Conservation (phyloP, 1,140 invertebrate species). For the Eriosoma lanigerum region DNA sequence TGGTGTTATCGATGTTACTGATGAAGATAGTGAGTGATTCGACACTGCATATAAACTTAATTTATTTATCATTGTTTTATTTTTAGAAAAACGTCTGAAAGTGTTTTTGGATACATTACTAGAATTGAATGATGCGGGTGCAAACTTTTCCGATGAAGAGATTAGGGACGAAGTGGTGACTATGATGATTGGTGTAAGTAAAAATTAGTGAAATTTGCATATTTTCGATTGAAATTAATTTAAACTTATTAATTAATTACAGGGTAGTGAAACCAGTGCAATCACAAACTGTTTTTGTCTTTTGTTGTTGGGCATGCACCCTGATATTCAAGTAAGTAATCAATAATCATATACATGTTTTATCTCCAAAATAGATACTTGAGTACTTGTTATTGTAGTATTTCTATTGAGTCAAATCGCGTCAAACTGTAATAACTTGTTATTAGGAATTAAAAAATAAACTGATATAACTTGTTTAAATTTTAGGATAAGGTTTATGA, state of each 20-base stretch:
- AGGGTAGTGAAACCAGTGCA: slow-evolving; percentile 73
- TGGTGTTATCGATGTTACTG: not conserved
- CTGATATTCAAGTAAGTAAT: slow-evolving; percentile 61
- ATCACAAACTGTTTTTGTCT: slow-evolving; percentile 60
- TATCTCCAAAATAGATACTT: no score
- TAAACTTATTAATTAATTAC: slow-evolving; percentile 57
- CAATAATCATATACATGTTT: no score
- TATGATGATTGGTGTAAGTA: slow-evolving; percentile 66
- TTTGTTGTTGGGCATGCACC: slow-evolving; percentile 63
- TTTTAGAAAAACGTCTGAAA: slow-evolving; percentile 53
- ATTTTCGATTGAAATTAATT: not conserved
- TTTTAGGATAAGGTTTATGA: slow-evolving; percentile 58
- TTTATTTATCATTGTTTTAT: no score
- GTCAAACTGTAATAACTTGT: no score
- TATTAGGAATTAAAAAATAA: no score
- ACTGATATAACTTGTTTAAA: no score
- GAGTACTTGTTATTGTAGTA: no score
- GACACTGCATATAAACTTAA: no score
- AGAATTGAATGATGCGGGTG: slow-evolving; percentile 59
- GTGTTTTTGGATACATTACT: slow-evolving; percentile 67
- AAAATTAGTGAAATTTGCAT: not conserved
- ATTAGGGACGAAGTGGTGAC: slow-evolving; percentile 66
- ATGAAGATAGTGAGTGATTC: not conserved
- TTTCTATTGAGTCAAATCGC: no score
- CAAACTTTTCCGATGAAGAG: slow-evolving; percentile 62